A percentile compares a stretch with the other conserved stretches of the same genome.
phyloP scores from a whole-genome alignment of 2,113 vertebrate genomes.

The Cephalopterus ornatus region DNA sequence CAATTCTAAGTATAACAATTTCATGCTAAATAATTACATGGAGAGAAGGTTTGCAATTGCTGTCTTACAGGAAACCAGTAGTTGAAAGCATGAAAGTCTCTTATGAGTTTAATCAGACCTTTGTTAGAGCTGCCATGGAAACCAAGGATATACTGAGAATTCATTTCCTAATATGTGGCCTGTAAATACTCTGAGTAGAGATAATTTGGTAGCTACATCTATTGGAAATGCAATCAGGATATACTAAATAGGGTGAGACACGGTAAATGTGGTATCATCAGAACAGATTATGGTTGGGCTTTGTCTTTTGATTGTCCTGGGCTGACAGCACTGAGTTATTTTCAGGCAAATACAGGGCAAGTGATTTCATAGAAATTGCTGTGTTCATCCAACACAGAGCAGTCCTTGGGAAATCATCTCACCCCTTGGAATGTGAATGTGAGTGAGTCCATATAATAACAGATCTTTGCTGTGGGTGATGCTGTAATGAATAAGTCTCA shows the following conservation, averaged over 20 bases:
- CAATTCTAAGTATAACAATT: not conserved
- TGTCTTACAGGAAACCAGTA: constrained; percentile 21
- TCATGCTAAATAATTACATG: not conserved
- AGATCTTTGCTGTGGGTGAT: not conserved
- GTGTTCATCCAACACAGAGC: not conserved
- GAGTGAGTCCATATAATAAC: not conserved
- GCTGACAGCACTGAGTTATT: not conserved
- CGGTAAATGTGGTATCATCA: constrained; percentile 1
- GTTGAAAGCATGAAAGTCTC: constrained; percentile 19
- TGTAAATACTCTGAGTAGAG: constrained; percentile 48
- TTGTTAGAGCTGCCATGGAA: constrained; percentile 45
- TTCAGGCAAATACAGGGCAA: not conserved
- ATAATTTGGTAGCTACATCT: constrained; percentile 43
- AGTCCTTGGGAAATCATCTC: not conserved
- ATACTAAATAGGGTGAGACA: constrained; percentile 23
- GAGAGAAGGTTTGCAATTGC: constrained; percentile 6
- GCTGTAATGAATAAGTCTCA: not conserved
- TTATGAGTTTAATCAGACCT: constrained; percentile 32
- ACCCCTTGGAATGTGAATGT: not conserved
- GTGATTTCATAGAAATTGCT: constrained; percentile 1
- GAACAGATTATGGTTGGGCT: not conserved
- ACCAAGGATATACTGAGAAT: constrained; percentile 37
- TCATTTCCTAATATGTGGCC: constrained; percentile 30
- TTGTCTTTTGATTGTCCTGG: constrained; percentile 16
- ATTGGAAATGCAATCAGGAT: constrained; percentile 44